A percentile compares a stretch with the other conserved stretches of the same genome.
These are phyloP conservation scores for Cerastoderma edule DNA, from an alignment of 2,888 invertebrate genomes.

Conservation along the genomic window DNA sequence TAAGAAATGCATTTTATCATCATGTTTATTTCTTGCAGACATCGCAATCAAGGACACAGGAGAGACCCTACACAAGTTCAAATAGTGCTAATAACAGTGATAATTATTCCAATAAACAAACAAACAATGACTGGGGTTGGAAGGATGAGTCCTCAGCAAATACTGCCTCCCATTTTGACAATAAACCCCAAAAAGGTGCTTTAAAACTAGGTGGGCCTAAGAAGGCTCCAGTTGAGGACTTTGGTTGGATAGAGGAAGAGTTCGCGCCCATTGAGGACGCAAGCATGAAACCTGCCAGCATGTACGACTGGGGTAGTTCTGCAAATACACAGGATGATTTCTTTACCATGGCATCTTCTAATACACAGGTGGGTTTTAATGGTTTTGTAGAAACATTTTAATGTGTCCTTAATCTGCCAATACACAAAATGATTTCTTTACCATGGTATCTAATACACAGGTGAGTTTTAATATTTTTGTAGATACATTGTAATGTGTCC, in stretches of 20 bases:
- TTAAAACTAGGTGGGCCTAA: conserved; percentile 57
- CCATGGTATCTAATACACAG: too few species aligned
- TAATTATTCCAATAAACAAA: conserved; percentile 21
- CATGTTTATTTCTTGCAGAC: too few species aligned
- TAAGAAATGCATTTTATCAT: too few species aligned
- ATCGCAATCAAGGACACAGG: conserved; percentile 3
- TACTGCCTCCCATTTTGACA: conserved; percentile 20
- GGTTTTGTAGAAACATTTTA: too few species aligned
- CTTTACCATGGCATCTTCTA: conserved; percentile 65
- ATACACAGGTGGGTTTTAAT: conserved; percentile 44
- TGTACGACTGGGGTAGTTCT: conserved; percentile 79
- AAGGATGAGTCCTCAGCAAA: conserved; percentile 27
- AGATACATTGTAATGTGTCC: too few species aligned
- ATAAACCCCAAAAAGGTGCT: conserved; percentile 52
- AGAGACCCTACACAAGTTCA: conserved; percentile 8
- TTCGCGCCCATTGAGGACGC: conserved; percentile 68
- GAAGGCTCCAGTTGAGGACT: conserved; percentile 48
- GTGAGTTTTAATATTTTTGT: too few species aligned
- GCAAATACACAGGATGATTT: conserved; percentile 71
- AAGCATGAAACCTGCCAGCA: conserved; percentile 70
- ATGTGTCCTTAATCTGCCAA: too few species aligned
- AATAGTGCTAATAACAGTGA: conserved; percentile 16
- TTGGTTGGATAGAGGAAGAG: conserved; percentile 67
- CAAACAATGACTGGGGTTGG: conserved; percentile 53
- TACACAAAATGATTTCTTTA: too few species aligned